Conservation (phyloP, 2,113 vertebrate species). For the Sander lucioperca region DNA sequence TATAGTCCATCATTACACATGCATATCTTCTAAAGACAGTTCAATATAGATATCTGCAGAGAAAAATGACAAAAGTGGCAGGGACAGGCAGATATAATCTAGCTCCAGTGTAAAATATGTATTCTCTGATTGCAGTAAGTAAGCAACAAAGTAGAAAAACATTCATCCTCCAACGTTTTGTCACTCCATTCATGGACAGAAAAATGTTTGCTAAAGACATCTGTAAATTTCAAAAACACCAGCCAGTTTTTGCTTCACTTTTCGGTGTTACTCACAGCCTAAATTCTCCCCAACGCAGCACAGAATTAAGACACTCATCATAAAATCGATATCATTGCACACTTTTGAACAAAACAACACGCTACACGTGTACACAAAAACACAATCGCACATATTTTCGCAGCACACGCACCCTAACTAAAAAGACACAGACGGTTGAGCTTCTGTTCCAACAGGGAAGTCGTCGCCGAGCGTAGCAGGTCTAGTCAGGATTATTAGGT, state of each 20-base stretch:
- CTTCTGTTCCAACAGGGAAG: constrained; percentile 29
- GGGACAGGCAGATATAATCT: constrained; percentile 16
- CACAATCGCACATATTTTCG: constrained; percentile 14
- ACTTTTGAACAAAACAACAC: constrained; percentile 23
- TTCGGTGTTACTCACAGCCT: constrained; percentile 24
- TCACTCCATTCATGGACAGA: constrained; percentile 5
- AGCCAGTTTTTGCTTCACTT: not conserved
- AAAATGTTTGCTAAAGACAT: not conserved
- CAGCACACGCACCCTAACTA: constrained; percentile 33
- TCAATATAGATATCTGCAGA: constrained; percentile 32
- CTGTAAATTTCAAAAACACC: too few relatives aligned
- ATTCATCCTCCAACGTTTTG: constrained; percentile 24
- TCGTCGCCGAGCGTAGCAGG: not conserved
- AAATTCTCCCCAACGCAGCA: not conserved
- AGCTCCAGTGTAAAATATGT: constrained; percentile 61
- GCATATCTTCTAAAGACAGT: constrained; percentile 17
- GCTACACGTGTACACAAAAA: constrained; percentile 6
- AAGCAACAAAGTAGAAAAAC: constrained; percentile 21
- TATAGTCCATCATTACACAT: constrained; percentile 38
- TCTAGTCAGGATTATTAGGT: constrained; percentile 27
- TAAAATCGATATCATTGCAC: constrained; percentile 38
- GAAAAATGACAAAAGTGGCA: constrained; percentile 4
- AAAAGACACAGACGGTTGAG: constrained; percentile 19
- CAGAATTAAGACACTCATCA: not conserved
- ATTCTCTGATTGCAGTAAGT: not conserved